These are phyloP conservation scores for Ptychadena robeensis DNA, from an alignment of 2,797 vertebrate genomes.

Conservation along the genomic window DNA sequence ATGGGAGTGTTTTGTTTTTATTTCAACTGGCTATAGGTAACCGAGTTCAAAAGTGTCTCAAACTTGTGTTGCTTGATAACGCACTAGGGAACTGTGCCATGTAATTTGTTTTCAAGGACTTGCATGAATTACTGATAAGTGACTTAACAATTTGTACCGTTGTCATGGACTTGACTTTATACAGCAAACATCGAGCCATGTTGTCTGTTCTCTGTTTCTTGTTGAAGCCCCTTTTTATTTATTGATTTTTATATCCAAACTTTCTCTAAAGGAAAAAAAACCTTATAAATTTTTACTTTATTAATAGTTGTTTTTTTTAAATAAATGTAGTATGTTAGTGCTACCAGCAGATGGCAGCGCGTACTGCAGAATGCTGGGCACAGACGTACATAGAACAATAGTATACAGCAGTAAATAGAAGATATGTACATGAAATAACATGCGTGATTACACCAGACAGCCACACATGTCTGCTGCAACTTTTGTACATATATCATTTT, in stretches of 20 bases:
- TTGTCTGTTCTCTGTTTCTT: too few relatives aligned
- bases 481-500: too few relatives aligned
- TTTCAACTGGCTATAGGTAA: background rate
- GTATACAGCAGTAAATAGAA: conserved; percentile 15
- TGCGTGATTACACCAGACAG: background rate
- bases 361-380: background rate
- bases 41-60: background rate
- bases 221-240: background rate
- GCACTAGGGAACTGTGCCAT: background rate
- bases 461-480: background rate
- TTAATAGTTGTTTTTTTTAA: background rate
- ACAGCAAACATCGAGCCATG: background rate
- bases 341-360: conserved; percentile 41
- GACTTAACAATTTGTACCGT: conserved; percentile 17
- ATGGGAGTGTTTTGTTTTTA: too few relatives aligned
- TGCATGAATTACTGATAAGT: conserved; percentile 37
- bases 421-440: background rate
- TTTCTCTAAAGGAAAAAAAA: background rate
- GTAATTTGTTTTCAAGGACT: conserved; percentile 12
- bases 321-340: background rate
- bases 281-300: too few relatives aligned
- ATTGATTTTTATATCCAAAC: background rate
- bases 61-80: background rate
- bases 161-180: background rate
- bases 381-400: background rate